These are phyloP conservation scores for Achroia grisella DNA, from an alignment of 1,140 invertebrate genomes.

Conservation along the genomic window DNA sequence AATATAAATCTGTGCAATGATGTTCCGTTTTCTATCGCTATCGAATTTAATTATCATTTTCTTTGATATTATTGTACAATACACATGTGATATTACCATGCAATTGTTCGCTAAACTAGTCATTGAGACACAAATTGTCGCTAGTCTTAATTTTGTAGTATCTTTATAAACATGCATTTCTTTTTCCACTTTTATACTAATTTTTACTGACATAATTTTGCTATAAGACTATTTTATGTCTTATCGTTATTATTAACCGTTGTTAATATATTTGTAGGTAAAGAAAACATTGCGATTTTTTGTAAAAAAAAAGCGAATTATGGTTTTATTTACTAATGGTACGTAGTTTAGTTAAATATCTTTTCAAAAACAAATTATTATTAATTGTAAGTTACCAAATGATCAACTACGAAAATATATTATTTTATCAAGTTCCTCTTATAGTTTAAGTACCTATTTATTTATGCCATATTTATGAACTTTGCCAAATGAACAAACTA, in stretches of 20 bases:
- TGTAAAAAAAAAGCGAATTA: slow-evolving; percentile 22
- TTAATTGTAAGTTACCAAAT: no score
- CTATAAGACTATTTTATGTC: not conserved
- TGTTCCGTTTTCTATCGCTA: no score
- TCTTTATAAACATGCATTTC: slow-evolving; percentile 25
- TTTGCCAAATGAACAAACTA: no score
- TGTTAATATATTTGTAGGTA: slow-evolving; percentile 10
- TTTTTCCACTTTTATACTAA: slow-evolving; percentile 21
- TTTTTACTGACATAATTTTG: slow-evolving; percentile 4
- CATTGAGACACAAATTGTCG: slow-evolving; percentile 28
- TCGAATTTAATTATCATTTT: no score
- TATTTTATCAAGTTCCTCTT: not conserved
- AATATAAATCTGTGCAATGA: not conserved
- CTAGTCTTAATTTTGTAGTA: slow-evolving; percentile 27
- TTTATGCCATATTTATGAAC: no score
- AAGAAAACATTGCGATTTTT: slow-evolving; percentile 28
- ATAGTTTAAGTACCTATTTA: not conserved
- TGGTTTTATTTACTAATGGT: slow-evolving; percentile 13
- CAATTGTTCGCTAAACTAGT: slow-evolving; percentile 38
- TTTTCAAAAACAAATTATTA: no score
- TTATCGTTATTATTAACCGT: not conserved
- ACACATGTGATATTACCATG: slow-evolving; percentile 37
- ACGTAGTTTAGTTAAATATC: no score
- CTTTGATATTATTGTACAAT: no score
- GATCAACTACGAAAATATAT: not conserved